Evolutionary conservation across 2,888 invertebrate species (phyloP).

Genomic region (Atrina japonica): DNA sequence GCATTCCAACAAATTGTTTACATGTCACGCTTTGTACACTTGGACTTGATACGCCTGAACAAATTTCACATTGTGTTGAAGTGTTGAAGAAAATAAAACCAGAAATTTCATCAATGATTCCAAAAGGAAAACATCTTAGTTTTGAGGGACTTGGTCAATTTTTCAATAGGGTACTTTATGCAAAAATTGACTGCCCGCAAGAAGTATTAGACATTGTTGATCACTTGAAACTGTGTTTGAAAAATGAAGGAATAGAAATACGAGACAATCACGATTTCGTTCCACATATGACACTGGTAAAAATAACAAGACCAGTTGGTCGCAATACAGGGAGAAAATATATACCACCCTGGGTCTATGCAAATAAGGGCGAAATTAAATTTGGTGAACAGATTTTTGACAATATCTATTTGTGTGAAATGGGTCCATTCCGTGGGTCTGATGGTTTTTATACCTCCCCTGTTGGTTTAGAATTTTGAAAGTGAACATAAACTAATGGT

Average conservation of each 20-base stretch:
- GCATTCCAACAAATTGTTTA: slow-evolving; percentile 73
- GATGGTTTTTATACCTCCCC: slow-evolving; percentile 80
- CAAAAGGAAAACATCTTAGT: slow-evolving; percentile 62
- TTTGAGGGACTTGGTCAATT: slow-evolving; percentile 78
- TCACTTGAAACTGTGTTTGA: slow-evolving; percentile 71
- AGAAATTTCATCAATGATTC: slow-evolving; percentile 60
- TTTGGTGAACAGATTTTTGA: slow-evolving; percentile 78
- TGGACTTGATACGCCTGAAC: slow-evolving; percentile 76
- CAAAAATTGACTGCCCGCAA: slow-evolving; percentile 72
- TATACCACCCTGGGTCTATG: slow-evolving; percentile 76
- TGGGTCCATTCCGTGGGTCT: slow-evolving; percentile 72
- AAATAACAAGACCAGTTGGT: slow-evolving; percentile 77
- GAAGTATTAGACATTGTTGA: slow-evolving; percentile 75
- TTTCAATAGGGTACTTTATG: slow-evolving; percentile 80
- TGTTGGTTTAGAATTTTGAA: slow-evolving; percentile 21
- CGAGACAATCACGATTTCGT: slow-evolving; percentile 80
- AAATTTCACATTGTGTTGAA: slow-evolving; percentile 65
- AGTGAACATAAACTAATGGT: too few relatives aligned
- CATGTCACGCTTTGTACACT: slow-evolving; percentile 81
- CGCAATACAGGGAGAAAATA: slow-evolving; percentile 72
- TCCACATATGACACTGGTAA: slow-evolving; percentile 81
- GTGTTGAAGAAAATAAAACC: slow-evolving; percentile 61
- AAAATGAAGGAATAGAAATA: slow-evolving; percentile 73
- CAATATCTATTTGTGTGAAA: slow-evolving; percentile 79
- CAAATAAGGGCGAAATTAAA: slow-evolving; percentile 66